Evolutionary conservation across 2,888 invertebrate species (phyloP), one percentile per base, ranked within the genome.

Genomic region (Sthenelais limicola): DNA sequence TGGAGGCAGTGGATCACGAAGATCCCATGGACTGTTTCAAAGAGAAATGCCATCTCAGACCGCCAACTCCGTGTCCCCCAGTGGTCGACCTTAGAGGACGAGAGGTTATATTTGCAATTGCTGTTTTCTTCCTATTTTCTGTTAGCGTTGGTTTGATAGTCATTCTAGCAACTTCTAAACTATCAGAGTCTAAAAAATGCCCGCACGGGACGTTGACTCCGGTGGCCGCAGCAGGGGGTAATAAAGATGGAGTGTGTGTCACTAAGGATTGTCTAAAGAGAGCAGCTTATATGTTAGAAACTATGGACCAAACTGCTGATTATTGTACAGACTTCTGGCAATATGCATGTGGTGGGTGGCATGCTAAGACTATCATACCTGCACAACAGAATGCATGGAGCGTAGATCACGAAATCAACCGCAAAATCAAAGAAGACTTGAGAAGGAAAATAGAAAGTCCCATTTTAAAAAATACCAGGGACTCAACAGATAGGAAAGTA

Each of bases 241-340:
- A 54, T 21, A 7, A n/a, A 15, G 15, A 1, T 1, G 28, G 21
- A 18, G 24, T 62, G 32, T 76, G 76, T 47, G 21, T 67, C 0
- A 56, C 52, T 4, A 18, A 26, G 35, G 38, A 49, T n/a, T 76
- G 76, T 38, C 47, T 76, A 15, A 18, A 12, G 15, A 30, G 49
- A 18, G 73, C 76, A 24, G 71, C 72, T 28, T 62, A 68, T 47
- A 68, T 76, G 54, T 26, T 73, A 49, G 68, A 73, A 12, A 71
- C 51, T 26, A 94, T 95, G 94, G 93, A 95, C 85, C 90, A 90
- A 54, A 89, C 90, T 0, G 92, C 92, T 0, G 92, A 94, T 85
- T 94, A 95, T 0, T 95, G 95, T 87, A 90, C 90, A 33, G 93
- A 95, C 86, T 95, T 95, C 88, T 94, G 94, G 88, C 91, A 92